phyloP scores from a whole-genome alignment of 2,888 invertebrate species.

The Sarcophaga variegata region DNA sequence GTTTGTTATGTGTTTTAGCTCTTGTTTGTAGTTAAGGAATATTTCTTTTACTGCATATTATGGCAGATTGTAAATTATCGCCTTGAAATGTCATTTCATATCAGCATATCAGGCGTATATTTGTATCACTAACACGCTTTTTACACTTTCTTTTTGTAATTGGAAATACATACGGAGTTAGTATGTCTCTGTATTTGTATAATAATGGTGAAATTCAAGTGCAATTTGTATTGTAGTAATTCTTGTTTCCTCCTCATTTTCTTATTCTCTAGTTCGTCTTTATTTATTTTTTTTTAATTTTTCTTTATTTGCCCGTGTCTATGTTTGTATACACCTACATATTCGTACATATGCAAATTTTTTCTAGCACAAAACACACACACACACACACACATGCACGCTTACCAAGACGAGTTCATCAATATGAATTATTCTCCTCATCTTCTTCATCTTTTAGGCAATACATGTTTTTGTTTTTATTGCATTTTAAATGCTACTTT shows the following conservation, averaged over 20 bases:
- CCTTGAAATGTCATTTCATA: slow-evolving; percentile 21
- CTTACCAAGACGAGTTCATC: neutral
- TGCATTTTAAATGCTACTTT: slow-evolving; percentile 56
- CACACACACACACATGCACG: neutral
- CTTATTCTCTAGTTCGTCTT: neutral
- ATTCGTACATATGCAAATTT: no score
- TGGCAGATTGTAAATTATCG: slow-evolving; percentile 34
- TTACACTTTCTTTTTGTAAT: neutral
- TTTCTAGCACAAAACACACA: neutral
- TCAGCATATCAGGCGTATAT: neutral
- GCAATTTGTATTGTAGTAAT: slow-evolving; percentile 4
- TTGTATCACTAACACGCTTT: neutral
- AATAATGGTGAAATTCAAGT: slow-evolving; percentile 28
- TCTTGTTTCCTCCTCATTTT: neutral
- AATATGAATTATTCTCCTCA: neutral
- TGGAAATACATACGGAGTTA: neutral
- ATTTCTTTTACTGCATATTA: slow-evolving; percentile 10
- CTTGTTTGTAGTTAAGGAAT: no score
- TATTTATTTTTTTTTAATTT: neutral
- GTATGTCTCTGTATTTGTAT: slow-evolving; percentile 2
- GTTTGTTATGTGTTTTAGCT: no score
- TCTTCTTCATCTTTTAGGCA: neutral
- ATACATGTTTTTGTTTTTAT: slow-evolving; percentile 6
- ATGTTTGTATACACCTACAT: neutral
- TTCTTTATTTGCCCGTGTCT: neutral